Evolutionary conservation across 2,113 vertebrate species (phyloP).

Genomic region (Pithys albifrons): DNA sequence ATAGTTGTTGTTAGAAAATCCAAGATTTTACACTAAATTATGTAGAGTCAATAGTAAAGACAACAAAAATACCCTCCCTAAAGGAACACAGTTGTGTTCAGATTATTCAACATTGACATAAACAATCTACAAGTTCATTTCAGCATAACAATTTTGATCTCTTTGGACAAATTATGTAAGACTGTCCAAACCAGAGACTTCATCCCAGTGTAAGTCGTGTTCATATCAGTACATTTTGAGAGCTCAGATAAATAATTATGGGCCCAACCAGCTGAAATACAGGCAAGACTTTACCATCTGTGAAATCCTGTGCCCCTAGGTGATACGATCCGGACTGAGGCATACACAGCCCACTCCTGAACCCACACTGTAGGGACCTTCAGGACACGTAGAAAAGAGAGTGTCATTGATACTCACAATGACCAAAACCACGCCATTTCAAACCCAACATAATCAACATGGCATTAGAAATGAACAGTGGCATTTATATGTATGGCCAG

Average conservation of each 20-base stretch:
- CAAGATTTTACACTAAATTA: neutral
- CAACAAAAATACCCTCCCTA: conserved; percentile 1
- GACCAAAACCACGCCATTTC: neutral
- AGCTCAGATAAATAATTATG: neutral
- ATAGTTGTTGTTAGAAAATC: neutral
- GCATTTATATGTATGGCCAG: too few species aligned
- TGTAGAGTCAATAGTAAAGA: neutral
- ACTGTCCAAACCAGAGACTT: conserved; percentile 10
- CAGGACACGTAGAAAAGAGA: rapidly evolving
- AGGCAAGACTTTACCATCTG: neutral
- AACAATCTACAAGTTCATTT: neutral
- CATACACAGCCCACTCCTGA: neutral
- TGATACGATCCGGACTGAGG: rapidly evolving
- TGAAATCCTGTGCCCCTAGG: neutral
- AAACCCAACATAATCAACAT: neutral
- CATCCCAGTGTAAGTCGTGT: neutral
- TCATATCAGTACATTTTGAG: neutral
- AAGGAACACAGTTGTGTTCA: neutral
- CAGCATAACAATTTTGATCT: neutral
- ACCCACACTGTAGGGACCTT: neutral
- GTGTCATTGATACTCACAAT: neutral
- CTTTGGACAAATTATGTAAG: conserved; percentile 37
- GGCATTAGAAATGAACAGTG: neutral
- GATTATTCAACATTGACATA: neutral
- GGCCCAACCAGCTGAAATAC: neutral